These are phyloP conservation scores for Chlamydotis undulata DNA, from an alignment of 2,113 vertebrate genomes.

Conservation along the genomic window DNA sequence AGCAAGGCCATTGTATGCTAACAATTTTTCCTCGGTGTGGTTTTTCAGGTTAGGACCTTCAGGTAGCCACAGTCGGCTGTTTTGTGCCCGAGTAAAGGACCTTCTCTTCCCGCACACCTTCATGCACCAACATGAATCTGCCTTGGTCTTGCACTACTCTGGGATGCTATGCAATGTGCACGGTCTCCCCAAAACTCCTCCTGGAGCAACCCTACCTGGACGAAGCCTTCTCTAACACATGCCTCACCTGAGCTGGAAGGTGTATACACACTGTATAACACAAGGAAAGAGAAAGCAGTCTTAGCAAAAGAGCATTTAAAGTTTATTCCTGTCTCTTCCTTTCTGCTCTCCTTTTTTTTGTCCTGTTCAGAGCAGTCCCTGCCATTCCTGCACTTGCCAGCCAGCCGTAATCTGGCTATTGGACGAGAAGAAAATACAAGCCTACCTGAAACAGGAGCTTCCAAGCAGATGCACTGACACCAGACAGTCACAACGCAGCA, in stretches of 20 bases:
- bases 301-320: background rate
- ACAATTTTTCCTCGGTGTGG: background rate
- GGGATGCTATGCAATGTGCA: background rate
- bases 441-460: conserved; percentile 31
- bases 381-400: background rate
- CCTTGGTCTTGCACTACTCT: background rate
- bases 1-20: background rate
- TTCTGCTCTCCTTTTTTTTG: background rate
- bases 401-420: background rate
- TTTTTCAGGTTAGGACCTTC: background rate
- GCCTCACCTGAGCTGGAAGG: background rate
- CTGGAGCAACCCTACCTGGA: background rate
- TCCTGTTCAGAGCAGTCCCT: background rate
- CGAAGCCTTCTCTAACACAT: background rate
- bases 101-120: background rate
- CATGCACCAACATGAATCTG: background rate
- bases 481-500: background rate
- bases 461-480: background rate
- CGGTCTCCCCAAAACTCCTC: background rate
- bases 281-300: background rate
- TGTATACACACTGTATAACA: background rate
- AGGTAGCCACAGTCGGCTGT: background rate
- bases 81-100: background rate
- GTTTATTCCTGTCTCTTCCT: background rate
- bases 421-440: background rate